Base-by-base conservation (phyloP, 2,797 vertebrate species). In the Borostomias antarcticus region DNA sequence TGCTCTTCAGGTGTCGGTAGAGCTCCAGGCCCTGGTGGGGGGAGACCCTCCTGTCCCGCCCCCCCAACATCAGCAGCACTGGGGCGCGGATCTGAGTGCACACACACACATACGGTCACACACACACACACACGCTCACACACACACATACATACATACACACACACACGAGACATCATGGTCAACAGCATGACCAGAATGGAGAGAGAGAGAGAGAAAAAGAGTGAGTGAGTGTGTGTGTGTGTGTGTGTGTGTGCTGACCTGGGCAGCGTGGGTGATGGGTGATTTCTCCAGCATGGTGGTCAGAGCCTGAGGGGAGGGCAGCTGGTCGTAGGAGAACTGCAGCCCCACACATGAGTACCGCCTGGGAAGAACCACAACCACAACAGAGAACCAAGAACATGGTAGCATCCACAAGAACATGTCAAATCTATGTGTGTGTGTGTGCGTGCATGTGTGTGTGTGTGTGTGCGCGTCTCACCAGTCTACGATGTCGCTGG, bases 401-500 rank as follows among this genome's bases (percentile, higher is more conserved):
- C n/a, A n/a, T n/a, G n/a, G n/a, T n/a, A n/a, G n/a, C n/a, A n/a
- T n/a, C n/a, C n/a, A n/a, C n/a, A n/a, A n/a, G n/a, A n/a, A n/a
- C n/a, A n/a, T n/a, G n/a, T n/a, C n/a, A n/a, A n/a, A n/a, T n/a
- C n/a, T 43, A 37, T 33, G 19, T 53, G 6, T 64, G 51, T 30
- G 33, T n/a, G 21, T 19, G 25, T 13, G 1, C 7, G 0, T 1
- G 3, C 1, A 15, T 29, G 10, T 8, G 15, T 29, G 23, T 25
- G 9, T 29, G 33, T 40, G 29, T 17, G 47, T 51, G 43, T 17
- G 1, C 8, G 13, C 5, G n/a, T 54, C 91, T 91, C 79, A 95
- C 93, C 94, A 95, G 80, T 95, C 94, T n/a, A 90, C 79, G 17
- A 94, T 93, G 72, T 95, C 94, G 59, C 93, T 94, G 75, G 91